Evolutionary conservation across 2,113 vertebrate genomes (phyloP).

Genomic region (Megaceryle maxima): DNA sequence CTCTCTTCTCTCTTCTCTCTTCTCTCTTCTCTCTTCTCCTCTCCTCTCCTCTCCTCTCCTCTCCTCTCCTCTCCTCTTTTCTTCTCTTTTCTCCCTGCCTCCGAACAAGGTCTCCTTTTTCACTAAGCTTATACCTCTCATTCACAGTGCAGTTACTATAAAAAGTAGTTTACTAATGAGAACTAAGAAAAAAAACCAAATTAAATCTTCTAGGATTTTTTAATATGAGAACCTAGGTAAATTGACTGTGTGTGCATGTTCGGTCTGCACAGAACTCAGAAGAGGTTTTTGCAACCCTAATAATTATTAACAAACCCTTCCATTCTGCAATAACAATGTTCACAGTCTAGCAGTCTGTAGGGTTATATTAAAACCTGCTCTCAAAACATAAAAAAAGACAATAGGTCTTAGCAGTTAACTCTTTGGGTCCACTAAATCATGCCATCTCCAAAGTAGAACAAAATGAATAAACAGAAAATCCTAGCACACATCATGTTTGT

Average conservation of each 20-base stretch:
- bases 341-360: background rate
- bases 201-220: background rate
- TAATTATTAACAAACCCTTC: background rate
- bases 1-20: no score
- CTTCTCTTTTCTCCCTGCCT: no score
- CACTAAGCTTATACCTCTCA: background rate
- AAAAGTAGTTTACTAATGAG: background rate
- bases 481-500: fast-evolving
- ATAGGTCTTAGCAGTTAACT: background rate
- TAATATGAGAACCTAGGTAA: background rate
- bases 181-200: background rate
- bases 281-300: background rate
- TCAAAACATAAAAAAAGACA: background rate
- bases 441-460: background rate
- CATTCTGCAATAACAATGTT: background rate
- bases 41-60: no score
- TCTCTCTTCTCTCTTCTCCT: no score
- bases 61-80: no score
- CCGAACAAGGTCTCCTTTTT: background rate
- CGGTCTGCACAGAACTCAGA: background rate
- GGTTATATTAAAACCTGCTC: background rate
- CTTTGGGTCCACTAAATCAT: background rate
- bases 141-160: background rate
- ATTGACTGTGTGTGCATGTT: background rate
- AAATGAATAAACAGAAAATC: background rate